Conservation (phyloP, 1,140 invertebrate species). For the Leguminivora glycinivorella region DNA sequence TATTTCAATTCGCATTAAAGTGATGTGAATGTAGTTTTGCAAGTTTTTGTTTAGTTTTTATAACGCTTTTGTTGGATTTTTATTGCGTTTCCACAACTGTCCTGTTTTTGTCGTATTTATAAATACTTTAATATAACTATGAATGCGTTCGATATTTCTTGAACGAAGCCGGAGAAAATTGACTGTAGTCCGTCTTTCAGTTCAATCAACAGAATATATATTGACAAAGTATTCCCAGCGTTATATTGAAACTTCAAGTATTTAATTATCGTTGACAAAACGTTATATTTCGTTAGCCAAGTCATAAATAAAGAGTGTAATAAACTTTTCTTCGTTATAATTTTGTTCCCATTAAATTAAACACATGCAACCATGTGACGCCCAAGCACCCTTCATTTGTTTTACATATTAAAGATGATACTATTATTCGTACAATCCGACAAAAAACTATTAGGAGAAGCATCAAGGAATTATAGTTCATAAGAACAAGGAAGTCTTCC, state of each 20-base stretch:
- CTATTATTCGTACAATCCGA: background rate
- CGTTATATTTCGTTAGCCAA: no score
- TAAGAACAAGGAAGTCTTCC: background rate
- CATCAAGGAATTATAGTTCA: background rate
- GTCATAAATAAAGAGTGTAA: no score
- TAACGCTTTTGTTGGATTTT: background rate
- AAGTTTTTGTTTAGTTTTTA: background rate
- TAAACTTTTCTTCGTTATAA: background rate
- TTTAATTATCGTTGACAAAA: no score
- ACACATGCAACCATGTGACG: background rate
- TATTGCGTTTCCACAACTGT: background rate
- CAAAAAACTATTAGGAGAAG: background rate
- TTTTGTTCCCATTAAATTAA: background rate
- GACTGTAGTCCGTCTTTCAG: no score
- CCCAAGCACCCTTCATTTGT: slow-evolving; percentile 8
- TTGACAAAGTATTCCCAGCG: no score
- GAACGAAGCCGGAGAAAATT: no score
- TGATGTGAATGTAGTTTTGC: slow-evolving; percentile 5
- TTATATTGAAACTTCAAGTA: no score
- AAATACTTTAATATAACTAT: no score
- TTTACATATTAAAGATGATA: slow-evolving; percentile 1
- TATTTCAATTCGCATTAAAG: slow-evolving; percentile 11
- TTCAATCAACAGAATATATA: no score
- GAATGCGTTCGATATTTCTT: no score
- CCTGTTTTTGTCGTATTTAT: no score